These are phyloP conservation scores for Tetragonula clypearis DNA, from an alignment of 1,140 invertebrate genomes.

Conservation along the genomic window DNA sequence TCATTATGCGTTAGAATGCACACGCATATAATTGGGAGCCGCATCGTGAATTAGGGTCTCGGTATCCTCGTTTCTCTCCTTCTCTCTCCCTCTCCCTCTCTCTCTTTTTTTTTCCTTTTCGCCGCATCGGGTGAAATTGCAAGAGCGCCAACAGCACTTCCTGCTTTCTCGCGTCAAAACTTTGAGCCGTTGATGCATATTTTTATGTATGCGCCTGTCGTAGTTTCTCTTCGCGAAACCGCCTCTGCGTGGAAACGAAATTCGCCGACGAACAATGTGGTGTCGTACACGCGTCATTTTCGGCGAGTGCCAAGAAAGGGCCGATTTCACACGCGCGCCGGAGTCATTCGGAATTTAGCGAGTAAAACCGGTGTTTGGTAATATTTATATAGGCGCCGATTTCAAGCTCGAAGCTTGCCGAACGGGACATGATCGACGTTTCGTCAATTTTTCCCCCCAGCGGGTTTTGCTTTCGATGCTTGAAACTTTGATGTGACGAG, in stretches of 20 bases:
- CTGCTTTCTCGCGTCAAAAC: conserved; percentile 53
- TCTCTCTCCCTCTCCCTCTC: background rate
- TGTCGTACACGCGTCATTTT: background rate
- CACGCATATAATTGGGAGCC: conserved; percentile 69
- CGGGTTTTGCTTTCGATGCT: no score
- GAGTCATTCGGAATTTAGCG: no score
- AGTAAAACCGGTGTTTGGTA: no score
- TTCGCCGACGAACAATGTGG: background rate
- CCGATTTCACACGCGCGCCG: no score
- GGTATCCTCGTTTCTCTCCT: background rate
- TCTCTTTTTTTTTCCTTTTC: background rate
- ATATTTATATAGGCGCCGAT: no score
- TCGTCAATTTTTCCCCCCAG: no score
- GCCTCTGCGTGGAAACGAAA: background rate
- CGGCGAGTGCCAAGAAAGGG: no score
- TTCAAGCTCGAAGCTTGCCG: no score
- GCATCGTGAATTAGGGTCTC: conserved; percentile 60
- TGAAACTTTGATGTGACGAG: no score
- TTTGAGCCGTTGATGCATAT: background rate
- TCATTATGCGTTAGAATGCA: conserved; percentile 72
- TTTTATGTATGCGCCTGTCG: conserved; percentile 6
- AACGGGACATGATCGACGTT: no score
- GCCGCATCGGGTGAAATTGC: conserved; percentile 16
- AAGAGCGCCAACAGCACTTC: conserved; percentile 42
- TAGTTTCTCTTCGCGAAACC: background rate